Evolutionary conservation across 1,140 invertebrate species (phyloP).

Genomic region (Streblospio benedicti): DNA sequence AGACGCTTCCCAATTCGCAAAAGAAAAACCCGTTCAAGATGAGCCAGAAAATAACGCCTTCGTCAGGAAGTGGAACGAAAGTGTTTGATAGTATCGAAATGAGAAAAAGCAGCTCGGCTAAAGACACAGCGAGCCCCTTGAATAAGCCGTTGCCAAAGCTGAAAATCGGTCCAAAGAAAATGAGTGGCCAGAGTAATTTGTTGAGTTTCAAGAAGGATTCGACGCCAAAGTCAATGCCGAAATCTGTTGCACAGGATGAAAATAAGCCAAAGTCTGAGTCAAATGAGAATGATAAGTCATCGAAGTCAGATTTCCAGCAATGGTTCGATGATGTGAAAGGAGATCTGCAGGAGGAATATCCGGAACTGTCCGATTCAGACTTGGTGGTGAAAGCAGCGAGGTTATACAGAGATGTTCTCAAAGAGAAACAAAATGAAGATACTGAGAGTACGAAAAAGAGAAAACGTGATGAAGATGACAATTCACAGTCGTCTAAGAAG

Average conservation of each 20-base stretch:
- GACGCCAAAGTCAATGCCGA: neutral
- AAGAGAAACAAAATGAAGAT: slow-evolving; percentile 40
- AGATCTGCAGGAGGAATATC: slow-evolving; percentile 25
- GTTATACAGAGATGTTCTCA: slow-evolving; percentile 30
- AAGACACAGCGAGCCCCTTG: neutral
- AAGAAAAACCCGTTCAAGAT: slow-evolving; percentile 17
- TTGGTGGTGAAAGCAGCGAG: slow-evolving; percentile 28
- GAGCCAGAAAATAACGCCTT: neutral
- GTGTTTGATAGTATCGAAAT: slow-evolving; percentile 40
- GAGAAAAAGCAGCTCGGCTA: slow-evolving; percentile 19
- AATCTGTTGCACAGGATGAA: neutral
- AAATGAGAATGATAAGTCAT: neutral
- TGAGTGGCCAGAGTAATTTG: neutral
- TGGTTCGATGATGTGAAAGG: slow-evolving; percentile 33
- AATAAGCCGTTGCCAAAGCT: neutral
- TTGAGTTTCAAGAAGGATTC: neutral
- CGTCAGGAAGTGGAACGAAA: slow-evolving; percentile 30
- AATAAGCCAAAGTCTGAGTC: slow-evolving; percentile 1
- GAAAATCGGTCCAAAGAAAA: neutral
- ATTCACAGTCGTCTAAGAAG: too few species aligned
- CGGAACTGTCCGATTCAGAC: slow-evolving; percentile 30
- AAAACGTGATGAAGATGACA: too few species aligned
- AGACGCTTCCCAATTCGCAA: neutral
- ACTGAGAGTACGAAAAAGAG: too few species aligned
- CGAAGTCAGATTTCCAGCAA: slow-evolving; percentile 31